Evolutionary conservation across 2,888 invertebrate species (phyloP), one percentile per base, ranked within the genome.

Genomic region (Lissocephala sabroskyi): DNA sequence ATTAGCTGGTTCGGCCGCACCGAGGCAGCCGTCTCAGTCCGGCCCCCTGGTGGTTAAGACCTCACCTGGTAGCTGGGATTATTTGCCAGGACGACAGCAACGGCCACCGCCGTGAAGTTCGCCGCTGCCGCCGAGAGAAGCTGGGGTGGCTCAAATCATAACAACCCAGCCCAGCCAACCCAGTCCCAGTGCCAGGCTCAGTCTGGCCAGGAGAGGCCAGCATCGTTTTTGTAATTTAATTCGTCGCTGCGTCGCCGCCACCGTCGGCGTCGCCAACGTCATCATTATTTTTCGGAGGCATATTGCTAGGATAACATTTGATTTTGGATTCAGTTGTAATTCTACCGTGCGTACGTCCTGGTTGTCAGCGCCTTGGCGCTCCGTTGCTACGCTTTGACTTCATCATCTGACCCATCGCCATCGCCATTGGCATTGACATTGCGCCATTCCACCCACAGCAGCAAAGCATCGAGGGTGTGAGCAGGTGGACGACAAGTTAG

Each of bases 291-390:
- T 77, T 62, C 74, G 68, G 78, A 81, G 82, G 81, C 83, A 82
- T 84, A 83, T 84, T 82, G 83, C 84, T 82, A 80, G 83, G 84
- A 84, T 84, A 84, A 84, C 80, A 79, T 84, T 82, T 79, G 83
- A 84, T 81, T 84, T 81, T 74, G 76, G 80, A 81, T 84, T 85
- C 85, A 85, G 85, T 85, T 84, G 84, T 84, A 84, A 83, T 84
- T 85, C 82, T 82, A 83, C 84, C 84, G 84, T 84, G 73, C 84
- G 79, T 75, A 62, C 82, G 81, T 80, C 62, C 71, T 77, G 75
- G 82, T 77, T 79, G 80, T 74, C 66, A 58, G 50, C 51, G 55
- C 47, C 47, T 32, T 45, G 41, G 41, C 42, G 45, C 78, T 76
- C 52, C 76, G 83, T 84, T 84, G 83, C 84, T 83, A 84, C 74